Evolutionary conservation across 1,140 invertebrate species (phyloP).

Genomic region (Ephestia elutella): DNA sequence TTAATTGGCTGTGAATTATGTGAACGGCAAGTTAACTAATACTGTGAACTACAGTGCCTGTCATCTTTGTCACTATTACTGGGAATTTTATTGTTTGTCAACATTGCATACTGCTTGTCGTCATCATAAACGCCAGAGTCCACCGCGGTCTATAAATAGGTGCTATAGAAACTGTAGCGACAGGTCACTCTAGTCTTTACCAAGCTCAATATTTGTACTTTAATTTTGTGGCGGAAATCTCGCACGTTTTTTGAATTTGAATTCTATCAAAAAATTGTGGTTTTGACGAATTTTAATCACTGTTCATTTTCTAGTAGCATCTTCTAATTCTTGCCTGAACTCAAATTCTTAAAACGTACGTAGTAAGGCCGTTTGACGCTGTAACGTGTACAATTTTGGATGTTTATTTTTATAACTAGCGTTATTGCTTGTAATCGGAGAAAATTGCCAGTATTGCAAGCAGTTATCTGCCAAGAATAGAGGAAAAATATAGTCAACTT

Average conservation of each 20-base stretch:
- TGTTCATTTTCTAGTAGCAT: background rate
- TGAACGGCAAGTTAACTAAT: no score
- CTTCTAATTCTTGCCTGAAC: background rate
- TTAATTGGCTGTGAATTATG: background rate
- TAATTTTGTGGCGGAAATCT: conserved; percentile 19
- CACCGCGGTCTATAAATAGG: background rate
- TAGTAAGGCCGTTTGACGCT: conserved; percentile 14
- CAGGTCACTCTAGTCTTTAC: conserved; percentile 8
- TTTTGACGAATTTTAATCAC: background rate
- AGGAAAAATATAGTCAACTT: background rate
- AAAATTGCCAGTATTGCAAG: conserved; percentile 33
- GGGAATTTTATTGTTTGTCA: no score
- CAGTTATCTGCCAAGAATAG: background rate
- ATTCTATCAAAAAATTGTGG: background rate
- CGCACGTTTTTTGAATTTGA: conserved; percentile 2
- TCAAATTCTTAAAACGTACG: background rate
- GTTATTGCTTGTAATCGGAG: conserved; percentile 28
- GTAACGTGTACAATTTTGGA: conserved; percentile 49
- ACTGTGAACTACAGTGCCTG: no score
- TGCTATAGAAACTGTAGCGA: conserved; percentile 1
- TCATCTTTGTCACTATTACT: no score
- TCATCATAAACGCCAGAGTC: background rate
- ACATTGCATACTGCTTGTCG: background rate
- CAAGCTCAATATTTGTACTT: conserved; percentile 26
- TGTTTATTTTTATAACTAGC: conserved; percentile 59